Percentiles rank a stretch among this genome's conserved stretches.
These are phyloP conservation scores for Varroa destructor DNA, from an alignment of 1,140 invertebrate species.

Conservation along the genomic window DNA sequence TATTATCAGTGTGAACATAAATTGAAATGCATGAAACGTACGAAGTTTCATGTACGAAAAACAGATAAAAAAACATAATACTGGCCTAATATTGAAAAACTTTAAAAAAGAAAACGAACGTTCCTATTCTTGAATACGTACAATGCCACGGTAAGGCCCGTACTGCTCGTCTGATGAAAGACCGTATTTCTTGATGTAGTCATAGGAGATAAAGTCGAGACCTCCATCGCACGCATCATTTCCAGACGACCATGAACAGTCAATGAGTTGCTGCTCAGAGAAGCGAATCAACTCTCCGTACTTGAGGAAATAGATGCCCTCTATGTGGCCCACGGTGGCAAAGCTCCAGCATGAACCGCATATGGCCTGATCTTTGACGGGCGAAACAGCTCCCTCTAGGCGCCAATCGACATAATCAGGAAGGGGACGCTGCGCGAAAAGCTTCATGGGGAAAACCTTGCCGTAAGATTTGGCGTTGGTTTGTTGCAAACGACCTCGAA, in stretches of 20 bases:
- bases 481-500: constrained; percentile 56
- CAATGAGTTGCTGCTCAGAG: constrained; percentile 58
- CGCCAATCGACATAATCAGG: constrained; percentile 74
- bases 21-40: too few species aligned
- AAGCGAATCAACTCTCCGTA: constrained; percentile 63
- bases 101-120: too few species aligned
- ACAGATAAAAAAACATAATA: too few species aligned
- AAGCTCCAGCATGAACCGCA: constrained; percentile 96
- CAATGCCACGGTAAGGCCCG: constrained; percentile 73
- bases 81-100: too few species aligned
- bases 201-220: constrained; percentile 70
- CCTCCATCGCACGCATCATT: constrained; percentile 95
- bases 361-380: constrained; percentile 58
- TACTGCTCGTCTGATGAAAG: constrained; percentile 77
- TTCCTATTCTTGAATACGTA: constrained; percentile 39
- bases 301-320: constrained; percentile 68
- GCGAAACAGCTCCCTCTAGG: constrained; percentile 67
- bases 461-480: constrained; percentile 55
- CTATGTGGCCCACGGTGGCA: constrained; percentile 78
- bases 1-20: too few species aligned
- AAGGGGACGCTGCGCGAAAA: constrained; percentile 41
- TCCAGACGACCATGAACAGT: constrained; percentile 88
- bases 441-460: constrained; percentile 51
- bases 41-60: too few species aligned
- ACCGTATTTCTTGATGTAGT: constrained; percentile 72